Percentiles rank a stretch among this genome's conserved stretches.
phyloP scores from a whole-genome alignment of 2,888 invertebrate species.

The Drosophila barbarae region DNA sequence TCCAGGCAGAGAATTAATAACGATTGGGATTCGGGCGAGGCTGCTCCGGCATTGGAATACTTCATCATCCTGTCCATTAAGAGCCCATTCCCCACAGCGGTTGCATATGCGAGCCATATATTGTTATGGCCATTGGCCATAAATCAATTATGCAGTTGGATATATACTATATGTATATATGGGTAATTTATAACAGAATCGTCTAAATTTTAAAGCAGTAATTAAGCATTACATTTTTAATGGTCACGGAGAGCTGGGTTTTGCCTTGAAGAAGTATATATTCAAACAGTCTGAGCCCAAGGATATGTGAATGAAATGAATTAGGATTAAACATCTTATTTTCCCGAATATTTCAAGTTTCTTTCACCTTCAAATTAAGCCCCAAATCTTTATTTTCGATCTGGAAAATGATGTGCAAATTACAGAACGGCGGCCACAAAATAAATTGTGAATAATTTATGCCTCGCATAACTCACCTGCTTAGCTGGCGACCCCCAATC shows the following conservation, averaged over 20 bases:
- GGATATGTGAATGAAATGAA: background rate
- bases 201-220: slow-evolving; percentile 3
- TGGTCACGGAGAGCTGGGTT: background rate
- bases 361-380: background rate
- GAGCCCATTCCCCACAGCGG: slow-evolving; percentile 3
- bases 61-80: slow-evolving; percentile 31
- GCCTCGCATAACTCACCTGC: slow-evolving; percentile 14
- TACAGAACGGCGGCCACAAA: background rate
- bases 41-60: background rate
- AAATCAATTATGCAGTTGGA: slow-evolving; percentile 14
- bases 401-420: background rate
- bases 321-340: background rate
- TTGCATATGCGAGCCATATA: slow-evolving; percentile 13
- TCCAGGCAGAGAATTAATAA: slow-evolving; percentile 4
- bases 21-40: background rate
- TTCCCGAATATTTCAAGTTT: background rate
- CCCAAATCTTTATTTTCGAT: background rate
- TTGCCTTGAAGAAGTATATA: background rate
- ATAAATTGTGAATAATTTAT: slow-evolving; percentile 13
- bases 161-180: too few relatives aligned
- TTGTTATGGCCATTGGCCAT: slow-evolving; percentile 21
- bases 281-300: background rate
- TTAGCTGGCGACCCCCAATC: background rate
- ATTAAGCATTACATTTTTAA: slow-evolving; percentile 6
- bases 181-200: background rate